Conservation (phyloP, 1,140 invertebrate species). For the Hydropsyche tenuis region DNA sequence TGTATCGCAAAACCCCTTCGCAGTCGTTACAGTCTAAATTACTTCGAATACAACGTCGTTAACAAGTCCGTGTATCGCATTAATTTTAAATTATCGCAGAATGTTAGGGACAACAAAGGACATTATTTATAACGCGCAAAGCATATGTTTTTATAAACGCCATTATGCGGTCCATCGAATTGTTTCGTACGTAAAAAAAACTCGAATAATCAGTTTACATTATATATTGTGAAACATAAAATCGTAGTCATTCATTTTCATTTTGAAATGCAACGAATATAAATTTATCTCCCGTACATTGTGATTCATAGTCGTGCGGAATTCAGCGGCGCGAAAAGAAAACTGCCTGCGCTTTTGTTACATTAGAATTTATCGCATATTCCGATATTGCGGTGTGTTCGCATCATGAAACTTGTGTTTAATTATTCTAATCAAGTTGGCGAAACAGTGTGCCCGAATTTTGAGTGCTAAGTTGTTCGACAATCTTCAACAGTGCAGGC, state of each 20-base stretch:
- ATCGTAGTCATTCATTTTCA: not conserved
- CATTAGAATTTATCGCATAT: too few species aligned
- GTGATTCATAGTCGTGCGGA: not conserved
- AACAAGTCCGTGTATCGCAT: slow-evolving; percentile 14
- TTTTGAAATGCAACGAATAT: slow-evolving; percentile 8
- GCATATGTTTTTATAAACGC: not conserved
- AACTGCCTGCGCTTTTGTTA: too few species aligned
- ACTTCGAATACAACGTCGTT: slow-evolving; percentile 20
- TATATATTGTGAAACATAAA: not conserved
- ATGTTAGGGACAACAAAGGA: slow-evolving; percentile 1
- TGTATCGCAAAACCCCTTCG: slow-evolving; percentile 6
- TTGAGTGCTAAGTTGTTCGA: too few species aligned
- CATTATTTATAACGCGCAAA: not conserved
- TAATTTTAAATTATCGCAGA: slow-evolving; percentile 24
- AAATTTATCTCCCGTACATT: not conserved
- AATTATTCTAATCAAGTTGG: too few species aligned
- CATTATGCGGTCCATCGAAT: too few species aligned
- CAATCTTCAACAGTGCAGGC: too few species aligned
- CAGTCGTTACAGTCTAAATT: slow-evolving; percentile 12
- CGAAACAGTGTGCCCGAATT: too few species aligned
- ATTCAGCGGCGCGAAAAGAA: too few species aligned
- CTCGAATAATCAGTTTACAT: not conserved
- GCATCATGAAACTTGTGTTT: too few species aligned
- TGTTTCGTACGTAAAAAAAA: not conserved
- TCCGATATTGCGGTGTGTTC: too few species aligned